Base-by-base conservation (phyloP, 2,888 invertebrate species). In the Temnothorax rugatulus region DNA sequence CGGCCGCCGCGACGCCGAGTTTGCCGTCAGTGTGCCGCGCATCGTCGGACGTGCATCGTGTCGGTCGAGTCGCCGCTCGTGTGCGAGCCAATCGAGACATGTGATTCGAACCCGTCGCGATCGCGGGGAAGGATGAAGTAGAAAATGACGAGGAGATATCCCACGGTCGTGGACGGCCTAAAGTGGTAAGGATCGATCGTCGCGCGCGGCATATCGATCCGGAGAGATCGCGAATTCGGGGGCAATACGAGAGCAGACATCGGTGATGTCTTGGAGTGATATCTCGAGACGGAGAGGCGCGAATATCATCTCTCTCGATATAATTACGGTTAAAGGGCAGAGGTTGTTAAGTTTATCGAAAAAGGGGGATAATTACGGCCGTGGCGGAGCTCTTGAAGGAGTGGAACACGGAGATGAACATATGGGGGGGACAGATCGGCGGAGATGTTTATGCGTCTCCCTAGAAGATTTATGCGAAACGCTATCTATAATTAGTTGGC, bases 21-120 rank as follows among this genome's bases (percentile, higher is more conserved):
- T 34, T 21, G 50, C 38, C 21, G 44, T 88, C 90, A 90, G 90
- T 90, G 61, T 82, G 69, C 90, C 91, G 90, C 90, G 87, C 85
- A 88, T 82, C 88, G 84, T 88, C 76, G 84, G 64, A 77, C 82
- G 90, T 86, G 84, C 69, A 69, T 84, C 34, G 81, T 73, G 83
- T 50, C 44, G 52, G 61, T 34, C 21, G 59, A 41, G 50, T 63
- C 50, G 47, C 54, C 50, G 84, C 68, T 61, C 75, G 79, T 47
- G 68, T 29, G 59, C 29, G 61, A 59, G 71, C 50, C 50, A 66
- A 57, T 83, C 73, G 82, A 83, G 87, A 85, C 88, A 89, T 89
- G 89, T 88, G 88, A 85, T 79, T 73, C 79, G 47, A 44, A 13
- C 47, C 29, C 18, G 18, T 38, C 34, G 57, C 38, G 47, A 50